Evolutionary conservation across 2,113 vertebrate species (phyloP), one percentile per base, ranked within the genome.

Genomic region (Galbula dea): DNA sequence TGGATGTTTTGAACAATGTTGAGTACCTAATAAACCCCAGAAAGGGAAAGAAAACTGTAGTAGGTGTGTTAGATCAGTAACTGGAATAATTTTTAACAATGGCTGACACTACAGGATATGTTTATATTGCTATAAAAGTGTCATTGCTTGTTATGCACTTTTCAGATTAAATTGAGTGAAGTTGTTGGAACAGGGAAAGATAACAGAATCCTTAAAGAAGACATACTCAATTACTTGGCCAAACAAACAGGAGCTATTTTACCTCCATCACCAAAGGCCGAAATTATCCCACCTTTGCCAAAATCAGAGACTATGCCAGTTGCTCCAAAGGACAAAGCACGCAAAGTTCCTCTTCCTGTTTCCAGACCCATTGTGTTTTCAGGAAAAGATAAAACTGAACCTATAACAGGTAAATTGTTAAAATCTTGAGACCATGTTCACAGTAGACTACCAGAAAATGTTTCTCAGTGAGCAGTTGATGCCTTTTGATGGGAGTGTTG

Each of bases 211-310:
- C 98, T 99, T 76, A 99, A 99, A 97, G 99, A 99, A 96, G 99
- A 99, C 96, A 99, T 99, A 95, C 98, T 99, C 51, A 99, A 98
- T 97, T 99, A 98, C 91, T 95, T 99, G 96, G 98, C 99, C 23
- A 99, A 98, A 89, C 99, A 99, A 96, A 99, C 99, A 1, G 99
- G 99, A 72, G 99, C 99, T 91, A 99, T 99, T 96, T 93, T 99
- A 46, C 99, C 99, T 90, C 99, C 98, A 2, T 97, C 98, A 23
- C 98, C 98, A 0, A 98, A 99, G 90, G 97, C 98, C 77, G 98
- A 99, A 95, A 98, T 98, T 65, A 91, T 96, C 63, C 95, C 98
- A 43, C 98, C 98, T 5, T 88, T 95, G 52, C 97, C 96, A 5
- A 97, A 90, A 90, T 30, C 92, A 45, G 87, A 93, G 27, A 15